Evolutionary conservation across 2,888 invertebrate species (phyloP), one percentile per base, ranked within the genome.

Genomic region (Harpagoxenus sublaevis): DNA sequence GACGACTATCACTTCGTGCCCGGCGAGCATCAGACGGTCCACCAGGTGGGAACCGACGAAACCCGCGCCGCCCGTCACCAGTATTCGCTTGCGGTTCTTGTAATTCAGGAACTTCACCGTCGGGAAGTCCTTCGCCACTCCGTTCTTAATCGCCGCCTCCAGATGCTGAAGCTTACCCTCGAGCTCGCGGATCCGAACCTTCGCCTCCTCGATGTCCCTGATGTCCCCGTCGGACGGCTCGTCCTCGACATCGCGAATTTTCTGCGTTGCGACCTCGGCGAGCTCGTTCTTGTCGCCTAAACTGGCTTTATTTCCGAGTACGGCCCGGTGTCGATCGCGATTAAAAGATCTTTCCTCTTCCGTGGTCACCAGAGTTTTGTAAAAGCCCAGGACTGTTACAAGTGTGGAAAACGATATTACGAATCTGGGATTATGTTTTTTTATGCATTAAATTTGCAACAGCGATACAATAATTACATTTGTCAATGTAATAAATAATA

Each of bases 31-130:
- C 77, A 99, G 96, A 89, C 97, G 96, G 95, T 99, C 99, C 0
- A 99, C 99, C 42, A 99, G 96, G 95, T 99, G 99, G 0, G 99
- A 99, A 0, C 99, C 99, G n/a, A 99, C 99, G 96, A 99, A 99
- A 3, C 99, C 99, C 8, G 99, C 99, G 15, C 99, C 99, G 66
- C 99, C 99, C 9, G 99, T 99, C 94, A 99, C 98, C 95, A 99
- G 95, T 92, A 99, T 99, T 89, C 99, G 96, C 95, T 98, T 99
- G 82, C 99, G 96, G 90, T 98, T 97, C 93, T 98, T 97, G 94
- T 99, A 99, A 90, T 98, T 99, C 23, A 99, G 96, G 94, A 98
- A 99, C 94, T 97, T 98, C 0, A 99, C 99, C 94, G 98, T 97
- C 0, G 99, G 99, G 95, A 97, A 99, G 90, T 97, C 97, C 92